Conservation (phyloP, 2,797 vertebrate species). For the Brachyrhaphis roseni region DNA sequence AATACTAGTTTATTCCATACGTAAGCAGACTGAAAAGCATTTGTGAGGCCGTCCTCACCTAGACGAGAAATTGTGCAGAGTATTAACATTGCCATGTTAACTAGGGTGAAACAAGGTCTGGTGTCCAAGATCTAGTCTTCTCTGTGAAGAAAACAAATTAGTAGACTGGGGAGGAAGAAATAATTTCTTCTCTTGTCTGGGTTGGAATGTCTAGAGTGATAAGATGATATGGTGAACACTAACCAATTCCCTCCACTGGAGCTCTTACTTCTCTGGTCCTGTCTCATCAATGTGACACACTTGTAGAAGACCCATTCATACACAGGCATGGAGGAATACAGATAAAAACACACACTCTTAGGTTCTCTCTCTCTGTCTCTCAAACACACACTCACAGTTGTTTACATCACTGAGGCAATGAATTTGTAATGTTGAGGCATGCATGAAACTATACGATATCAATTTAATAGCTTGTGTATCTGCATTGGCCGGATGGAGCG, state of each 20-base stretch:
- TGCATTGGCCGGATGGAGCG: slow-evolving; percentile 35
- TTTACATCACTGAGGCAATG: slow-evolving; percentile 13
- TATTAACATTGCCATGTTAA: neutral
- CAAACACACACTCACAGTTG: slow-evolving; percentile 37
- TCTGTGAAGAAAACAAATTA: neutral
- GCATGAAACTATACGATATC: slow-evolving; percentile 43
- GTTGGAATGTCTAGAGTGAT: slow-evolving; percentile 41
- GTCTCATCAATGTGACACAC: slow-evolving; percentile 78
- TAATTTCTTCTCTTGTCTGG: slow-evolving; percentile 18
- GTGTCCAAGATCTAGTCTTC: neutral
- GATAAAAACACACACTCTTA: slow-evolving; percentile 37
- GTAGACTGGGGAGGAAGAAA: slow-evolving; percentile 1
- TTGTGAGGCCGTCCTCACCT: neutral
- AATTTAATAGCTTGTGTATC: slow-evolving; percentile 45
- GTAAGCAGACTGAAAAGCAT: neutral
- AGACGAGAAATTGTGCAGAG: neutral
- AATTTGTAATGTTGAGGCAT: slow-evolving; percentile 20
- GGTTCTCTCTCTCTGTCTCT: slow-evolving; percentile 16
- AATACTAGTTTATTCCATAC: neutral
- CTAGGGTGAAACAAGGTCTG: neutral
- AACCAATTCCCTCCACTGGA: slow-evolving; percentile 37
- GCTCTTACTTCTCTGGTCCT: slow-evolving; percentile 52
- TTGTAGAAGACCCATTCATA: slow-evolving; percentile 24
- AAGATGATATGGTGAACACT: slow-evolving; percentile 36
- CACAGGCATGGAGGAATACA: slow-evolving; percentile 23